Conservation (phyloP, 2,797 vertebrate species). For the Streptopelia turtur region DNA sequence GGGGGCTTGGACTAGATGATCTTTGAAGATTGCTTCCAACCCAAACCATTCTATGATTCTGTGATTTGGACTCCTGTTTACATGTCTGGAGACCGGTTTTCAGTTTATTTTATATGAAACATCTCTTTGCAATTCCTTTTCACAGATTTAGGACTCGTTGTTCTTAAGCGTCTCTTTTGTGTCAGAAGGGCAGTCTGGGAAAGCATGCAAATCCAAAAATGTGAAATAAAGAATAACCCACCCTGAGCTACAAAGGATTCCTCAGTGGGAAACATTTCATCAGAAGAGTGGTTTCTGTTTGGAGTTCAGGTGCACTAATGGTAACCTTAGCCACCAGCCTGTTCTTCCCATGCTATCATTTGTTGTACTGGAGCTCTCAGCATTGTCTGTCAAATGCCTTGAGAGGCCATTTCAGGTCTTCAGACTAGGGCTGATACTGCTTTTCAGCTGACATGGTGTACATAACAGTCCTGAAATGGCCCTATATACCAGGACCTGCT, state of each 20-base stretch:
- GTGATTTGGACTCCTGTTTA: background rate
- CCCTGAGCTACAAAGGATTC: background rate
- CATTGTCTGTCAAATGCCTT: background rate
- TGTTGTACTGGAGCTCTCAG: background rate
- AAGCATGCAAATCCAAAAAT: background rate
- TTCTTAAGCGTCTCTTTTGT: background rate
- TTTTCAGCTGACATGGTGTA: background rate
- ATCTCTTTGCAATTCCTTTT: background rate
- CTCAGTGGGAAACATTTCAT: background rate
- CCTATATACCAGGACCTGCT: background rate
- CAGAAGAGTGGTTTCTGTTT: background rate
- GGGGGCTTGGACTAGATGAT: accelerated
- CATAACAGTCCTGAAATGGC: background rate
- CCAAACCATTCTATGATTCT: background rate
- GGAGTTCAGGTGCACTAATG: background rate
- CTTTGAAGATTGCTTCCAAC: background rate
- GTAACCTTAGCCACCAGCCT: background rate
- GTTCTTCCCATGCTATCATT: background rate
- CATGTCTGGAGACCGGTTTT: background rate
- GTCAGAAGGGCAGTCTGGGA: background rate
- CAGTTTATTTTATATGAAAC: background rate
- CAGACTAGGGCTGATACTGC: background rate
- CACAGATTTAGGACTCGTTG: background rate
- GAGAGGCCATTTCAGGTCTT: background rate
- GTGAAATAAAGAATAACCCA: background rate